phyloP scores from a whole-genome alignment of 2,113 vertebrate genomes.

The Loxodonta africana region DNA sequence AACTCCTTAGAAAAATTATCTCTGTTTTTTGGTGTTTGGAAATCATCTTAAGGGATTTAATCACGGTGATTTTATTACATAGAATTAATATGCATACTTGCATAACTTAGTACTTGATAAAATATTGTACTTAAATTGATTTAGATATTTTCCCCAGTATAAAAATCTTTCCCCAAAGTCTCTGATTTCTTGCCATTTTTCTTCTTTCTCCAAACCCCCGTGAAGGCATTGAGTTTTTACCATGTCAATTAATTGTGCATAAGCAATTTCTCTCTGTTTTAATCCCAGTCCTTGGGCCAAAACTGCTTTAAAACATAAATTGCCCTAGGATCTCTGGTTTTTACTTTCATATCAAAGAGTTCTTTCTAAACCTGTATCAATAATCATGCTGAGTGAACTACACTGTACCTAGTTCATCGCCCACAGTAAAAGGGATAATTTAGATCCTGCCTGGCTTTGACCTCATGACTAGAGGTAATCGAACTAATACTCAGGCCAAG shows the following conservation, averaged over 20 bases:
- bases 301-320: slow-evolving; percentile 72
- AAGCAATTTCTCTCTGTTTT: slow-evolving; percentile 55
- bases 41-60: slow-evolving; percentile 65
- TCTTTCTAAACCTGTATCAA: slow-evolving; percentile 67
- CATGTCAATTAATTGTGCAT: slow-evolving; percentile 65
- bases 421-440: slow-evolving; percentile 9
- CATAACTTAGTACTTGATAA: slow-evolving; percentile 64
- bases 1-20: slow-evolving; percentile 63
- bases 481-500: neutral
- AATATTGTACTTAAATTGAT: slow-evolving; percentile 61
- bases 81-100: slow-evolving; percentile 65
- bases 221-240: slow-evolving; percentile 66
- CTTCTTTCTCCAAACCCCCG: neutral
- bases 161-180: neutral
- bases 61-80: slow-evolving; percentile 66
- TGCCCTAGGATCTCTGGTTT: slow-evolving; percentile 43
- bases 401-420: neutral
- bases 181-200: slow-evolving; percentile 63
- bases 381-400: slow-evolving; percentile 58
- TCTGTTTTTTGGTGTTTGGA: slow-evolving; percentile 59
- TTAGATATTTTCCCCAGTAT: slow-evolving; percentile 35
- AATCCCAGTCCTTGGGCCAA: slow-evolving; percentile 46
- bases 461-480: neutral
- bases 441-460: neutral
- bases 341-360: slow-evolving; percentile 67